phyloP scores from a whole-genome alignment of 2,797 vertebrate species.

The Simalia tracyae region DNA sequence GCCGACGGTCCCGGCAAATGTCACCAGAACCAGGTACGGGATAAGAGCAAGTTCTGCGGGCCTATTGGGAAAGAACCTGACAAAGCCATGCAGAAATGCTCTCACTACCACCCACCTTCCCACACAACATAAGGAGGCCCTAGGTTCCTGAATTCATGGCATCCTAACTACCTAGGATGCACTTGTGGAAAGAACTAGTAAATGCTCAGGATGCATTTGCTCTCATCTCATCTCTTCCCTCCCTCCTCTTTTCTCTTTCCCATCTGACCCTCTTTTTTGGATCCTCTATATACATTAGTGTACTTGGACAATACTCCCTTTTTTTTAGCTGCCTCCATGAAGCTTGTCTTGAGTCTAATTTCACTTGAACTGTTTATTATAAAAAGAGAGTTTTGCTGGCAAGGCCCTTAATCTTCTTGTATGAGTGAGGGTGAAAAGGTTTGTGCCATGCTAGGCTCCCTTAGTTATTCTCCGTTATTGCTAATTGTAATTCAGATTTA shows the following conservation, averaged over 20 bases:
- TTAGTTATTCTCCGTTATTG: background rate
- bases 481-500: background rate
- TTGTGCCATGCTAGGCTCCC: too few relatives aligned
- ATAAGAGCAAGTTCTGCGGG: background rate
- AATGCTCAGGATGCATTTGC: background rate
- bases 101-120: background rate
- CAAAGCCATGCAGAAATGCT: background rate
- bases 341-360: background rate
- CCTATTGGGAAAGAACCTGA: background rate
- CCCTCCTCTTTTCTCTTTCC: background rate
- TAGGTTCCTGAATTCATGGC: background rate
- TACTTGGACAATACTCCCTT: background rate
- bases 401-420: background rate
- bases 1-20: constrained; percentile 83
- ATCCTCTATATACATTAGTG: background rate
- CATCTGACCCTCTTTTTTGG: background rate
- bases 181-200: background rate
- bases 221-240: background rate
- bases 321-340: background rate
- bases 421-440: background rate
- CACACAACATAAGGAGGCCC: background rate
- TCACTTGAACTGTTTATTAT: background rate
- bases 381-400: background rate
- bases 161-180: background rate
- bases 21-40: constrained; percentile 91